Base-by-base conservation (phyloP, 2,888 invertebrate genomes). In the Sipha maydis region DNA sequence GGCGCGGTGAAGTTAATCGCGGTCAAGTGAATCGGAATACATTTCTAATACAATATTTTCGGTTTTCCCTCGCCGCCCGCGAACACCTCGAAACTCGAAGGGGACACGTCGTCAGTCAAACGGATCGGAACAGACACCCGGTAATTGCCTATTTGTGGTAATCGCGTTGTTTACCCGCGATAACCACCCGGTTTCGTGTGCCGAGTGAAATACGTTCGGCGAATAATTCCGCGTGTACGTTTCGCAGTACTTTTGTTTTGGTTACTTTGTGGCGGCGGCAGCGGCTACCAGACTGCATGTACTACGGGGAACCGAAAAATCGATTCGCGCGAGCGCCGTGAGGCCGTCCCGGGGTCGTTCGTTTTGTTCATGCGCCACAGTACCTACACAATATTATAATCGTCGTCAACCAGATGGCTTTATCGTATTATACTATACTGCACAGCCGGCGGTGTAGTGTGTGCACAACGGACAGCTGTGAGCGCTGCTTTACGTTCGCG, bases 301-400 rank as follows among this genome's bases (percentile, higher is more conserved):
- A 69, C 69, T n/a, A 7, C 34, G 31, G 80, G 9, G 34, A 61
- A 54, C 19, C 31, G 75, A 41, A 84, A 84, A 84, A 84, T 84
- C 84, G 84, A 84, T 84, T 84, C 34, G 76, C 34, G 61, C 56
- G 9, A 75, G 71, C 84, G 48, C 48, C 48, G 48, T 48, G 48
- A 48, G 11, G 61, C 31, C 17, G 75, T 38, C 84, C 76, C 38
- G 84, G 76, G 84, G 84, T 56, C 28, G 84, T 28, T 38, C n/a
- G 73, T 38, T 4, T 11, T 25, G 73, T 84, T 61, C 75, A 84
- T 84, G 84, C 84, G 84, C 84, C 21, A 34, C 4, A 14, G 28
- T 34, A 8, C n/a, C 11, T 25, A 25, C 61, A 25, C 61, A 25
- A 4, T 48, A 14, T 1, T 48, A 48, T 48, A 1, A 14, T 25